These are phyloP conservation scores for Hypercompe scribonia DNA, from an alignment of 2,888 invertebrate genomes.

Conservation along the genomic window DNA sequence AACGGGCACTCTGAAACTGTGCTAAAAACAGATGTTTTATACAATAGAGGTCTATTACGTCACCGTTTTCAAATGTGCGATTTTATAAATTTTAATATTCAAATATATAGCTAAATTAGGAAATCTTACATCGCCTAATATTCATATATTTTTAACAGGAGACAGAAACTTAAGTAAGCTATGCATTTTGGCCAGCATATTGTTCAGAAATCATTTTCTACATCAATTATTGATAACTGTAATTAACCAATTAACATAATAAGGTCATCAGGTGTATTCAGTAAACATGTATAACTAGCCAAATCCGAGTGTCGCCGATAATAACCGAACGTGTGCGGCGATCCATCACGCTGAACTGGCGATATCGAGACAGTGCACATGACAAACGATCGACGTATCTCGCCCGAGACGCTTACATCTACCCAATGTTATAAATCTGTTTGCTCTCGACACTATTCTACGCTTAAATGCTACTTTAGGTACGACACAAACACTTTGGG, in stretches of 20 bases:
- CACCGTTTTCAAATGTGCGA: too few species aligned
- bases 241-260: not conserved
- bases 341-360: slow-evolving; percentile 45
- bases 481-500: not conserved
- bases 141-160: too few species aligned
- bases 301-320: slow-evolving; percentile 8
- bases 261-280: not conserved
- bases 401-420: slow-evolving; percentile 24
- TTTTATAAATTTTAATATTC: too few species aligned
- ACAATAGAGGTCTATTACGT: too few species aligned
- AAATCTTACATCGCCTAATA: not conserved
- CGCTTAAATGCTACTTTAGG: not conserved
- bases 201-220: not conserved
- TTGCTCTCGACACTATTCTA: slow-evolving; percentile 6
- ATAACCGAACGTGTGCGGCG: slow-evolving; percentile 18
- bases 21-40: too few species aligned
- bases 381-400: slow-evolving; percentile 53
- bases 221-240: not conserved
- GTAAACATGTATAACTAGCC: not conserved
- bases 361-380: slow-evolving; percentile 52
- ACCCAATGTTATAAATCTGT: slow-evolving; percentile 12
- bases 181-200: not conserved
- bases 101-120: too few species aligned
- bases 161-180: too few species aligned
- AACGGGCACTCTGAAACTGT: too few species aligned